Evolutionary conservation across 2,888 invertebrate species (phyloP).

Genomic region (Heteromurus nitidus): DNA sequence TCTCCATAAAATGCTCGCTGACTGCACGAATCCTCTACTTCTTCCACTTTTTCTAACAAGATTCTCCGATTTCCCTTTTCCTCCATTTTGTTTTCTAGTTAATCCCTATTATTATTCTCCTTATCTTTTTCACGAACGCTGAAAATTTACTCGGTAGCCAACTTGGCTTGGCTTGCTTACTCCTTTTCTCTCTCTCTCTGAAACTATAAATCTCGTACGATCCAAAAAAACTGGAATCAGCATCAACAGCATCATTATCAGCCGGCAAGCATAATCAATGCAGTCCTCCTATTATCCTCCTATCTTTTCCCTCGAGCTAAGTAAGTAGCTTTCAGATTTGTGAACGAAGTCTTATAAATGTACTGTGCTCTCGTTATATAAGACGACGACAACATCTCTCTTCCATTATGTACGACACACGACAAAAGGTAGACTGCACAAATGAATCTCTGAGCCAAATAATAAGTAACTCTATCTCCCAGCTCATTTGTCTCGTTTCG

Average conservation of each 20-base stretch:
- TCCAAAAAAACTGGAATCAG: neutral
- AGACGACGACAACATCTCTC: no score
- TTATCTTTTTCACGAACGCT: neutral
- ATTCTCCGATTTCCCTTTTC: constrained; percentile 1
- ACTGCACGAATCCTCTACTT: neutral
- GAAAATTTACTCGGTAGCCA: neutral
- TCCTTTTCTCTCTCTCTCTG: neutral
- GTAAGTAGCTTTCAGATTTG: no score
- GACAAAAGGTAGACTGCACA: neutral
- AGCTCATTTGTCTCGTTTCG: constrained; percentile 54
- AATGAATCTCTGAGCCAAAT: constrained; percentile 25
- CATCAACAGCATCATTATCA: neutral
- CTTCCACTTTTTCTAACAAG: neutral
- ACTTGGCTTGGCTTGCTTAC: neutral
- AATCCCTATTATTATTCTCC: neutral
- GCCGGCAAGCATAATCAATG: no score
- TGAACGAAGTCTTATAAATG: no score
- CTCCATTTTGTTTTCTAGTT: neutral
- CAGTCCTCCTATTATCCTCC: neutral
- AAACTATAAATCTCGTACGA: no score
- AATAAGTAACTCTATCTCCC: constrained; percentile 55
- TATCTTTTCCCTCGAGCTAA: neutral
- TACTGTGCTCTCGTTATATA: no score
- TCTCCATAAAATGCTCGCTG: constrained; percentile 7
- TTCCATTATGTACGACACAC: no score